Base-by-base conservation (phyloP, 2,888 invertebrate species). In the Clitarchus hookeri region DNA sequence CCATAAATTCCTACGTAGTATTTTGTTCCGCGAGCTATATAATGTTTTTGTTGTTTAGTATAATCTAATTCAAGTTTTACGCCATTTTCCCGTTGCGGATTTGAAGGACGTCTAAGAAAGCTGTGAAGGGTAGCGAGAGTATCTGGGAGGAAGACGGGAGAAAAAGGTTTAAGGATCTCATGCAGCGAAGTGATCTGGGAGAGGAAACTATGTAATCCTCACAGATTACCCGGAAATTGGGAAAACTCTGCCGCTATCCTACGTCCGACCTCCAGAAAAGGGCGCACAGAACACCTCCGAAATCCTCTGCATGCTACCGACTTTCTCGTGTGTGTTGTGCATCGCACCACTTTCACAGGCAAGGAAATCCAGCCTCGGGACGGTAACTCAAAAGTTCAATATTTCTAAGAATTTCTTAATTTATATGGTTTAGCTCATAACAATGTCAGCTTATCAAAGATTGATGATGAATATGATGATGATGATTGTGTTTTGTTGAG, bases 141-240 rank as follows among this genome's bases (percentile, higher is more conserved):
- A 65, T 65, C 16, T 6, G 26, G 23, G 82, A 27, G 9, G 44
- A 82, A 36, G 82, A 26, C 6, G 54, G 26, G 44, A 36, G 54
- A 84, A 26, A 84, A 26, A 84, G 53, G 12, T 27, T 26, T 54
- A 77, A 84, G 77, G 44, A 44, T 65, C 65, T 54, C 77, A 36
- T 36, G 36, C 65, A 84, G 44, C 65, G 82, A 82, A 82, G 82
- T 44, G 27, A 82, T 82, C 82, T 82, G 82, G 82, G 85, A 44
- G 53, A 77, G 83, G 83, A 54, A 83, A 83, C 83, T 85, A 19
- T 77, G 84, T 86, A 86, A 86, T 86, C 86, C 86, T 80, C n/a
- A 36, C 82, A 84, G 86, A 84, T 86, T 86, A 86, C 84, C 86
- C 86, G 86, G 86, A 86, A 86, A 86, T 86, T 86, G 86, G 80